These are phyloP conservation scores for Zeus faber DNA, from an alignment of 2,113 vertebrate species.

Conservation along the genomic window DNA sequence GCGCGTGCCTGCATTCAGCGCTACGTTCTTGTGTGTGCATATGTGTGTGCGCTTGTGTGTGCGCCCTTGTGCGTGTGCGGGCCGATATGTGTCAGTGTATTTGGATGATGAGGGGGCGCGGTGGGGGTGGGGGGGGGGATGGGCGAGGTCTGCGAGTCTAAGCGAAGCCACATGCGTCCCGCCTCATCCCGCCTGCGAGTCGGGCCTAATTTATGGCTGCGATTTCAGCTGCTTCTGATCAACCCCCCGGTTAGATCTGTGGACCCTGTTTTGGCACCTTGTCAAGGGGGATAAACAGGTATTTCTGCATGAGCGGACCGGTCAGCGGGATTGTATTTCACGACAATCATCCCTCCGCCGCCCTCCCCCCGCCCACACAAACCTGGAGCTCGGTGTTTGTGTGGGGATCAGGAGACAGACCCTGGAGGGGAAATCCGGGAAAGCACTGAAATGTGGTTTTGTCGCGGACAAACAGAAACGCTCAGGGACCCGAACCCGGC, in stretches of 20 bases:
- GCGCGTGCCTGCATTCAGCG: too few species aligned
- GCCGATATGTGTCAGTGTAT: neutral
- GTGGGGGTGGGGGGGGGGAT: conserved; percentile 3
- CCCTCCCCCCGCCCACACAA: too few species aligned
- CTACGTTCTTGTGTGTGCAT: conserved; percentile 1
- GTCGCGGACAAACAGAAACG: too few species aligned
- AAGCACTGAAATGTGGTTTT: too few species aligned
- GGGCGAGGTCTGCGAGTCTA: conserved; percentile 38
- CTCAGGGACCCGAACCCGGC: too few species aligned
- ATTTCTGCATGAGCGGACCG: conserved; percentile 44
- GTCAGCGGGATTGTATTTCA: conserved; percentile 40
- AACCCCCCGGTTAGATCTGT: conserved; percentile 54
- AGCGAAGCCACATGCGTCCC: conserved; percentile 57
- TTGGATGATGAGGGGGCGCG: conserved; percentile 15
- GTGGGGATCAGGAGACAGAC: too few species aligned
- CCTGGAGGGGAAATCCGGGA: too few species aligned
- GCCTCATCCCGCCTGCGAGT: conserved; percentile 40
- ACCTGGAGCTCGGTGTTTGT: too few species aligned
- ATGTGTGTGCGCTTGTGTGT: conserved; percentile 5
- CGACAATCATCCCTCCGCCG: conserved; percentile 40
- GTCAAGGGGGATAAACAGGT: conserved; percentile 63
- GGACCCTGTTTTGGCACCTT: conserved; percentile 68
- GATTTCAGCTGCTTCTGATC: conserved; percentile 71
- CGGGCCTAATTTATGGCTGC: conserved; percentile 55
- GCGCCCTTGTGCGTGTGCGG: neutral